Percentiles rank a stretch among this genome's conserved stretches.
phyloP scores from a whole-genome alignment of 1,140 invertebrate species.

The Caenorhabditis latens region DNA sequence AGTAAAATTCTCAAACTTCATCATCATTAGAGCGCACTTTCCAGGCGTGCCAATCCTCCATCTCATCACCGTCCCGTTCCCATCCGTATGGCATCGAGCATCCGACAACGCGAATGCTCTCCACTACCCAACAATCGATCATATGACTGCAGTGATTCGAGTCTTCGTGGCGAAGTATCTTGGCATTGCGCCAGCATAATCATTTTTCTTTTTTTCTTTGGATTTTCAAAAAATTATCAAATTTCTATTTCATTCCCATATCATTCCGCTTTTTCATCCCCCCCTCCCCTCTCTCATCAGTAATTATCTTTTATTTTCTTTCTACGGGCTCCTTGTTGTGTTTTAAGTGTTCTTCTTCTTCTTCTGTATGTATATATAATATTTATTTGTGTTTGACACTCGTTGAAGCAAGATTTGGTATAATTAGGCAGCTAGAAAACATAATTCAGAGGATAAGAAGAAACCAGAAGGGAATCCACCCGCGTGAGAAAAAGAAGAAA shows the following conservation, averaged over 20 bases:
- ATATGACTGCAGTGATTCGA: constrained; percentile 71
- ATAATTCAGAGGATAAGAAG: not conserved
- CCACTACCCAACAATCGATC: constrained; percentile 74
- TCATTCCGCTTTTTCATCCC: constrained; percentile 19
- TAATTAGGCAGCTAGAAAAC: not conserved
- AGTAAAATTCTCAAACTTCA: no score
- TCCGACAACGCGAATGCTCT: constrained; percentile 71
- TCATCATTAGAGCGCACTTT: not conserved
- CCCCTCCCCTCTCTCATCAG: not conserved
- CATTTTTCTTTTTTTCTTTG: no score
- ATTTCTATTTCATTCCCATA: not conserved
- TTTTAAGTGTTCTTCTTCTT: not conserved
- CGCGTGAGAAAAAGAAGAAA: not conserved
- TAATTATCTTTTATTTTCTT: not conserved
- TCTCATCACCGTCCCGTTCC: constrained; percentile 75
- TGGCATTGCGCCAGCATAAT: constrained; percentile 61
- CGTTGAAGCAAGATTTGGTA: constrained; percentile 17
- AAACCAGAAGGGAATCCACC: not conserved
- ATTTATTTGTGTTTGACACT: not conserved
- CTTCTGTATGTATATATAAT: constrained; percentile 25
- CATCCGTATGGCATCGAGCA: constrained; percentile 73
- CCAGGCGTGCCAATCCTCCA: constrained; percentile 76
- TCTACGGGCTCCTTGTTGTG: constrained; percentile 32
- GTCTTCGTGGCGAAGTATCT: constrained; percentile 72
- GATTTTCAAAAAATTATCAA: not conserved